Base-by-base conservation (phyloP, 2,888 invertebrate genomes). In the Amaurobius ferox region DNA sequence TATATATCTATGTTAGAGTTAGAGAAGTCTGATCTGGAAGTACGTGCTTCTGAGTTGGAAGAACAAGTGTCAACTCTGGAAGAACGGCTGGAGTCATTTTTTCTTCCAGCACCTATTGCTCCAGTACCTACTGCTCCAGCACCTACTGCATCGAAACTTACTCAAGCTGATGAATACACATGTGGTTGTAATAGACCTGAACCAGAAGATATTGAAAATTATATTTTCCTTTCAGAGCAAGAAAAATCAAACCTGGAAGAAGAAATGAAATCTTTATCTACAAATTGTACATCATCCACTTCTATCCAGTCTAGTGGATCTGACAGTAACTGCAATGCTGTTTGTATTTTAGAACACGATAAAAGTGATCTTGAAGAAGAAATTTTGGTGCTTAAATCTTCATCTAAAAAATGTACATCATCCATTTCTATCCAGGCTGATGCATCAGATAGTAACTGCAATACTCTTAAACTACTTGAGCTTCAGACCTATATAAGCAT, bases 271-370 rank as follows among this genome's bases (percentile, higher is more conserved):
- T 66, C 66, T 19, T 26, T n/a, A 16, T 11, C 35, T 5, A 55
- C 30, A 44, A 66, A 72, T 35, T 28, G 29, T 16, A 30, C n/a
- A 28, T 16, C 28, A 0, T 30, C 64, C 48, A 48, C 40, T 9
- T 72, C 6, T n/a, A 44, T 62, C 19, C 72, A 79, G 66, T 66
- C 79, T 23, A 35, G 61, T 35, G 23, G n/a, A n/a, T n/a, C n/a
- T n/a, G n/a, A n/a, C n/a, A n/a, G n/a, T n/a, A n/a, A n/a, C n/a
- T n/a, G n/a, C n/a, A n/a, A n/a, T n/a, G n/a, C n/a, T n/a, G n/a
- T n/a, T n/a, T n/a, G n/a, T n/a, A n/a, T n/a, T n/a, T n/a, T n/a
- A n/a, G n/a, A n/a, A n/a, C n/a, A n/a, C n/a, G n/a, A n/a, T n/a
- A n/a, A n/a, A n/a, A n/a, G n/a, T n/a, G n/a, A n/a, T n/a, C n/a